phyloP scores from a whole-genome alignment of 2,888 invertebrate species.

The Scrobipalpa costella region DNA sequence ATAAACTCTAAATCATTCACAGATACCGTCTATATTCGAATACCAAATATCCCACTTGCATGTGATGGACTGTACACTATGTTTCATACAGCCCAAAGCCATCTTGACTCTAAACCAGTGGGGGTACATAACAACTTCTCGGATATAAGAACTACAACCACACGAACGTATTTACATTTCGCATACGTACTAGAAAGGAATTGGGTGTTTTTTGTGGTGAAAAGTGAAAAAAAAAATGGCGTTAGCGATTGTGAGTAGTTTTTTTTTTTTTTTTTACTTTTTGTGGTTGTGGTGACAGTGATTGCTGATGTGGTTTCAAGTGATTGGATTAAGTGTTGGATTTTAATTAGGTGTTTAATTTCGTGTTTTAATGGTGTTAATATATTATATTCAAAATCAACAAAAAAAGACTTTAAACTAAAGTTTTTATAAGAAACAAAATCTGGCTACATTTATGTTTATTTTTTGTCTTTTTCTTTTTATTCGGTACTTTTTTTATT shows the following conservation, averaged over 20 bases:
- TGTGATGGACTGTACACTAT: no score
- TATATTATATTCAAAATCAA: neutral
- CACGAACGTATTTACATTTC: slow-evolving; percentile 54
- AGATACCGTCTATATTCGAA: no score
- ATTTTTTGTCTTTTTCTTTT: no score
- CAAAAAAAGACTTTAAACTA: no score
- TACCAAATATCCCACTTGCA: no score
- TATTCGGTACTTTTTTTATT: no score
- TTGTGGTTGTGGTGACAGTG: slow-evolving; percentile 20
- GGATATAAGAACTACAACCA: slow-evolving; percentile 62
- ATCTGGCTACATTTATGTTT: no score
- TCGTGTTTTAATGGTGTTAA: no score
- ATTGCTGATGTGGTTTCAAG: no score
- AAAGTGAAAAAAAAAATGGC: slow-evolving; percentile 39
- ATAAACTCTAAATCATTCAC: no score
- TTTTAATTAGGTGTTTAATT: no score
- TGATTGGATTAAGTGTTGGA: neutral
- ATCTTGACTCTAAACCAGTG: slow-evolving; percentile 30
- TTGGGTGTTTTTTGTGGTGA: slow-evolving; percentile 21
- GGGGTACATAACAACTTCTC: slow-evolving; percentile 59
- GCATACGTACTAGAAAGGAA: slow-evolving; percentile 25
- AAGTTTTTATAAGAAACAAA: no score
- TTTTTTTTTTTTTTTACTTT: slow-evolving; percentile 29
- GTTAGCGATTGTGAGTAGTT: slow-evolving; percentile 48
- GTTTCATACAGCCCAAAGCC: neutral